Conservation (phyloP, 2,888 invertebrate genomes). For the Drosophila fungiperda region DNA sequence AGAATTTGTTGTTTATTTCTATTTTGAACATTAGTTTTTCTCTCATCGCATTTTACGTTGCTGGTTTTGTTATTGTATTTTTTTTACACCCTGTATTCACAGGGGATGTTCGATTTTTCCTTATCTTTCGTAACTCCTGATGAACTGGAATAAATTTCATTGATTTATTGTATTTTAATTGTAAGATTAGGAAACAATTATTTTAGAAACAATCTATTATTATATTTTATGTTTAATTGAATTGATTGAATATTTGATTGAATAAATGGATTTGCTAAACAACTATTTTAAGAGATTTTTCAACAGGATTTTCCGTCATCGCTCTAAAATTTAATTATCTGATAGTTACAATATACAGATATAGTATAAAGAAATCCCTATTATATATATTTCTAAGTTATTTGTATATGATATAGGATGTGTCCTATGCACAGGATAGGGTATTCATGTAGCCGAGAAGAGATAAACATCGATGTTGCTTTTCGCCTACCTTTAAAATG, state of each 20-base stretch:
- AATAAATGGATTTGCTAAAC: neutral
- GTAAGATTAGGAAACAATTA: neutral
- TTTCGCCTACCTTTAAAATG: constrained; percentile 57
- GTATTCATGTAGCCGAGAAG: constrained; percentile 25
- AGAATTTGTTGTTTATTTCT: constrained; percentile 64
- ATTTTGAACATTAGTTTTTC: constrained; percentile 46
- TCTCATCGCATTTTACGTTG: constrained; percentile 22
- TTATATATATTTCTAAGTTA: neutral
- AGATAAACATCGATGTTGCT: neutral
- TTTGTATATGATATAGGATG: no score
- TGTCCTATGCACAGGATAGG: constrained; percentile 4
- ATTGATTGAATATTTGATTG: neutral
- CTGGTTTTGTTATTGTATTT: neutral
- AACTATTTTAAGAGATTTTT: neutral
- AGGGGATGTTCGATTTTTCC: neutral
- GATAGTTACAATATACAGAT: neutral
- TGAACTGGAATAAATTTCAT: neutral
- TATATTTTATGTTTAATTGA: neutral
- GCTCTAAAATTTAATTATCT: neutral
- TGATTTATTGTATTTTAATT: neutral
- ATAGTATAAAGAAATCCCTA: neutral
- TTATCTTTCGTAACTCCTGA: neutral
- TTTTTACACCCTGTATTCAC: constrained; percentile 19
- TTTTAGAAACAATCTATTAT: neutral
- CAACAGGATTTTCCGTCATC: neutral